Evolutionary conservation across 1,140 invertebrate species (phyloP), one percentile per base, ranked within the genome.

Genomic region (Apis laboriosa): DNA sequence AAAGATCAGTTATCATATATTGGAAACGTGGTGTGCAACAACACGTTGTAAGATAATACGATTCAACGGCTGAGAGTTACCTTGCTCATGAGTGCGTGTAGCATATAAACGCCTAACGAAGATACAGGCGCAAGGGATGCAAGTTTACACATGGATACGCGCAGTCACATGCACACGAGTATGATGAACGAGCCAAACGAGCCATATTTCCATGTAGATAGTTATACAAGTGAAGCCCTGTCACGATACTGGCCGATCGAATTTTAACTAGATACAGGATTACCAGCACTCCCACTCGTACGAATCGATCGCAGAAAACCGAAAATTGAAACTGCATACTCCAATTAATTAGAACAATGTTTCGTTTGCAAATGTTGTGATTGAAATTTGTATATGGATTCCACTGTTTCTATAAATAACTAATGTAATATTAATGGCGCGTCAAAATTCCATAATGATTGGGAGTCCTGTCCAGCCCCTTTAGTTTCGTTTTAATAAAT

Each of bases 31-130:
- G 51, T 13, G 56, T 61, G 24, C 79, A 43, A 56, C 75, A 61
- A 79, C 66, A 66, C 60, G 67, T 82, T 82, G 76, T 76, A 86
- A 86, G 80, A 83, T 83, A 87, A 86, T 79, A 55, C 73, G 85
- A 87, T 87, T 86, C 51, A 21, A 49, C 13, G 49, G 75, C 51
- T 56, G 49, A 82, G 63, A 75, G 75, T 51, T 77, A 64, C 21
- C 66, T 55, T 56, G 19, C 66, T 51, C n/a, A n/a, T 24, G 34
- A 17, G 13, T 77, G 13, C 28, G n/a, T 58, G 34, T 74, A 7
- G 56, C 17, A 56, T 49, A 71, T 64, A 43, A 4, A 43, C 34
- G 34, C 51, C 67, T 11, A 53, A 77, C 64, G 28, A 55, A 28
- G 63, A 53, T 8, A 60, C 21, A 34, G 7, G 21, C 53, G 63